phyloP scores from a whole-genome alignment of 2,888 invertebrate species.

The Tetanocera ferruginea region DNA sequence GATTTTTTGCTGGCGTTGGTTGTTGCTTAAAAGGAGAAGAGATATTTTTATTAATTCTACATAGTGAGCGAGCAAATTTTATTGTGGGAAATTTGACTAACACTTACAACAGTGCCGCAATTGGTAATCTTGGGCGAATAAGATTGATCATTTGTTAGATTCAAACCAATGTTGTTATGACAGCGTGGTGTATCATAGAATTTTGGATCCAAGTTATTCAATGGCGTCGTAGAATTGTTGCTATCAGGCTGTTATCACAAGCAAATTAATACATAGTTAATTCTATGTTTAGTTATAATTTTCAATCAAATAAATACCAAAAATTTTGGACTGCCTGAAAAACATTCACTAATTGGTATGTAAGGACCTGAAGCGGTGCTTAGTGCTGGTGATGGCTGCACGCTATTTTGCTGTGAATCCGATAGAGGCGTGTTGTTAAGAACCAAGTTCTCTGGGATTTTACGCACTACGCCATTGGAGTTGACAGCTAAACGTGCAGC shows the following conservation, averaged over 20 bases:
- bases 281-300: neutral
- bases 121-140: constrained; percentile 70
- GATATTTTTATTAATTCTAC: neutral
- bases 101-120: constrained; percentile 63
- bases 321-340: constrained; percentile 79
- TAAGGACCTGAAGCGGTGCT: constrained; percentile 84
- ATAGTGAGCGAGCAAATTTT: neutral
- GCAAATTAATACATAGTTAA: neutral
- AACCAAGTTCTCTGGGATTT: constrained; percentile 69
- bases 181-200: constrained; percentile 72
- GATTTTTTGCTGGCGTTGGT: constrained; percentile 48
- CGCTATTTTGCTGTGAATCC: constrained; percentile 59
- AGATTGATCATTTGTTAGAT: constrained; percentile 70
- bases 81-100: neutral
- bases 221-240: constrained; percentile 63
- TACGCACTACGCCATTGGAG: constrained; percentile 64
- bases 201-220: constrained; percentile 72
- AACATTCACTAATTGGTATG: constrained; percentile 93
- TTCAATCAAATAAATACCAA: constrained; percentile 50
- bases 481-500: constrained; percentile 57
- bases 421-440: constrained; percentile 62
- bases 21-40: constrained; percentile 60
- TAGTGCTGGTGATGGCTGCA: constrained; percentile 75
- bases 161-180: constrained; percentile 69
- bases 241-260: constrained; percentile 51